phyloP scores from a whole-genome alignment of 1,140 invertebrate genomes.

The Chrysoperla carnea region DNA sequence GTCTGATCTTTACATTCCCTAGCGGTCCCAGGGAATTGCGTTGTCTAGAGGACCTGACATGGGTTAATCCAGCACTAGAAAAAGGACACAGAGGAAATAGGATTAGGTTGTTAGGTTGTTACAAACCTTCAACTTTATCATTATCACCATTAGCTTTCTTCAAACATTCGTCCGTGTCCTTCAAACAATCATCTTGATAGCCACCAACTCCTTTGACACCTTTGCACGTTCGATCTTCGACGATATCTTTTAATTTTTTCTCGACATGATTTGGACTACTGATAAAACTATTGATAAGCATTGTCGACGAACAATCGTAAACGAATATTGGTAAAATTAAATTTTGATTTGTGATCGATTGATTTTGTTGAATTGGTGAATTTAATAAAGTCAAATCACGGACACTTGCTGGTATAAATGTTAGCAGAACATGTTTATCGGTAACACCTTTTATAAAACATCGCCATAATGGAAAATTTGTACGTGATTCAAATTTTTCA shows the following conservation, averaged over 20 bases:
- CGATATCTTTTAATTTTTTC: conserved; percentile 21
- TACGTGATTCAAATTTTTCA: no score
- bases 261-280: conserved; percentile 16
- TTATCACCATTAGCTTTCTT: no score
- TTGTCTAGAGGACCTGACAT: no score
- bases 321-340: conserved; percentile 44
- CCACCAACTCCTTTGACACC: conserved; percentile 14
- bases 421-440: conserved; percentile 42
- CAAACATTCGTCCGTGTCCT: no score
- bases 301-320: conserved; percentile 44
- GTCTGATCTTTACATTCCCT: no score
- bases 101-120: no score
- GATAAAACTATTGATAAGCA: conserved; percentile 37
- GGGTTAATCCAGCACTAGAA: no score
- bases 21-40: no score
- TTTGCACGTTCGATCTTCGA: conserved; percentile 31
- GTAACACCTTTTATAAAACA: conserved; percentile 51
- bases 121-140: no score
- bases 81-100: no score
- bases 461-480: conserved; percentile 31
- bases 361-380: neutral
- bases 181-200: no score
- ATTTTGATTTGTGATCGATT: conserved; percentile 11
- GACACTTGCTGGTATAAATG: conserved; percentile 45
- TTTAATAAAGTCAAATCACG: conserved; percentile 21